Evolutionary conservation across 1,140 invertebrate species (phyloP), one percentile per base, ranked within the genome.

Genomic region (Scaptodrosophila lebanonensis): DNA sequence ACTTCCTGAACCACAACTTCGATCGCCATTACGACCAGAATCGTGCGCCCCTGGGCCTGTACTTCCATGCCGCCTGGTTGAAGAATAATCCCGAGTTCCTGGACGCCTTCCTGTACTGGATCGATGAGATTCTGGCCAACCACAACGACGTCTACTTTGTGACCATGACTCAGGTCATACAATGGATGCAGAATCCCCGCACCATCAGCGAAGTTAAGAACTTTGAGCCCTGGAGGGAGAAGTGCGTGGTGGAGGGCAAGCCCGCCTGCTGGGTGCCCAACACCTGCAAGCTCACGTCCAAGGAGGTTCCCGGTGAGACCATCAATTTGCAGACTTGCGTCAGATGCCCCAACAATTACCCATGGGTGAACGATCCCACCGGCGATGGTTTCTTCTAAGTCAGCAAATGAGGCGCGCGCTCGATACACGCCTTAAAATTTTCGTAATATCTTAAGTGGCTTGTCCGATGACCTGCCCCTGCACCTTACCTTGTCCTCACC

Each of bases 151-250:
- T 97, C 3, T 98, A 97, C 88, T 98, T 98, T 83, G 95, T 97
- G 1, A 98, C 96, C n/a, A 97, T 97, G 94, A 97, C 95, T 1
- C 95, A 97, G 88, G 96, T 97, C 0, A 96, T 98, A 66, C 95
- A 98, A 85, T 98, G 97, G 96, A 97, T 98, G 85, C 95, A 97
- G 84, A 97, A 96, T 79, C 96, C 96, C 6, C 90, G 93, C 30
- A 95, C 95, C 1, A 86, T 95, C 52, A 90, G 91, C 18, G 94
- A 97, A 83, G 91, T 94, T 5, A 95, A 96, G 89, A 96, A 92
- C 88, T 97, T 97, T 87, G 95, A 97, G 77, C 93, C 95, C 11
- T 98, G 95, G 95, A 93, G 93, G 89, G 96, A 97, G 88, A 97
- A 96, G 91, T 97, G 95, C 79, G 88, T 91, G 12, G 93, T 95